These are phyloP conservation scores for Coreius guichenoti DNA, from an alignment of 2,797 vertebrate genomes.

Conservation along the genomic window DNA sequence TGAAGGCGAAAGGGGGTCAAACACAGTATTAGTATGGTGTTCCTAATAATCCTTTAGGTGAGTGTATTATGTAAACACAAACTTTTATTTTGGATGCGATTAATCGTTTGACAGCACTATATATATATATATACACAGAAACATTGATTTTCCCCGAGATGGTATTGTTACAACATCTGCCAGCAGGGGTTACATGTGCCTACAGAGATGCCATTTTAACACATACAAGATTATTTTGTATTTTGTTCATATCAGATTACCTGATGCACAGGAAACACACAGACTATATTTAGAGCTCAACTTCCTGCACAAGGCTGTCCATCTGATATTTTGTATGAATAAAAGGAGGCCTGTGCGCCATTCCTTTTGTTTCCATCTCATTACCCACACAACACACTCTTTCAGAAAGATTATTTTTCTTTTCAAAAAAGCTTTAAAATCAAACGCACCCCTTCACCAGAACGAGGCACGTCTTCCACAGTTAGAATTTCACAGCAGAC, in stretches of 20 bases:
- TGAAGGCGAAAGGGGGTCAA: no score
- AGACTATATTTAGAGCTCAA: constrained; percentile 13
- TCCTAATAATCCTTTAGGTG: no score
- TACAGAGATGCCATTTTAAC: background rate
- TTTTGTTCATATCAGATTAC: background rate
- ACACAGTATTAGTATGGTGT: no score
- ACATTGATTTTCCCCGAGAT: no score
- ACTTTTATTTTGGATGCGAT: no score
- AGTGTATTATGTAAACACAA: no score
- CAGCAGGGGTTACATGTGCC: background rate
- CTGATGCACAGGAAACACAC: background rate
- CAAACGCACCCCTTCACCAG: background rate
- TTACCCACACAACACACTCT: constrained; percentile 10
- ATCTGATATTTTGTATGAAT: background rate
- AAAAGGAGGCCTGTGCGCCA: background rate
- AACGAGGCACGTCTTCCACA: background rate
- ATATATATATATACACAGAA: no score
- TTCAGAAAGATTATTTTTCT: constrained; percentile 11
- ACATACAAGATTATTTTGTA: background rate
- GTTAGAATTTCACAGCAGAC: constrained; percentile 23
- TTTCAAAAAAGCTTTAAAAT: constrained; percentile 16
- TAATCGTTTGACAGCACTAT: no score
- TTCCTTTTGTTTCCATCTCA: constrained; percentile 24
- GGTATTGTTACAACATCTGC: no score
- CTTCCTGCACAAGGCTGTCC: background rate